phyloP scores from a whole-genome alignment of 2,113 vertebrate species.

The Theropithecus gelada region DNA sequence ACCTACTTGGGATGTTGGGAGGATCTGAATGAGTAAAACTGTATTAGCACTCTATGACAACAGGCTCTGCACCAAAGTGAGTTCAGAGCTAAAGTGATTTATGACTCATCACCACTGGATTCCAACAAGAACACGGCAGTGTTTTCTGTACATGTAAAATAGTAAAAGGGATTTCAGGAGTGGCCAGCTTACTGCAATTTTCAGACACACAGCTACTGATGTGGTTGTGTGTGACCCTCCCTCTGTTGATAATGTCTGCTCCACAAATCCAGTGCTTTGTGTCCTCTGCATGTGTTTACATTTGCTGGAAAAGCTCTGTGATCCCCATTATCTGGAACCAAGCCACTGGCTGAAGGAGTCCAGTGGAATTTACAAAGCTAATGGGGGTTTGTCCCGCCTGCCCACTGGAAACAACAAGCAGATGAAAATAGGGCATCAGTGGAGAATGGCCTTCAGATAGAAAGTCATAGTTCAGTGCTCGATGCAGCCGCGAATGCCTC shows the following conservation, averaged over 20 bases:
- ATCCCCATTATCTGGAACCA: not conserved
- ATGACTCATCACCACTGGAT: no score
- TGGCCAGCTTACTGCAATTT: no score
- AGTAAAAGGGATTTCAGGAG: not conserved
- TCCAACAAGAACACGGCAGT: not conserved
- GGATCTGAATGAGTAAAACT: not conserved
- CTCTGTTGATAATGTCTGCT: not conserved
- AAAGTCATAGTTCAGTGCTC: not conserved
- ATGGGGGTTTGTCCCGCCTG: not conserved
- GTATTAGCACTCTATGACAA: not conserved
- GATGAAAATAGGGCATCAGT: no score
- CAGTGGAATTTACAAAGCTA: not conserved
- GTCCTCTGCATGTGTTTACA: not conserved
- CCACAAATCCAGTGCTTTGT: not conserved
- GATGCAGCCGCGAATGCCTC: not conserved
- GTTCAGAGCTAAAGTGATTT: not conserved
- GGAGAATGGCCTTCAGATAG: not conserved
- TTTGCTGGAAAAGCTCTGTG: not conserved
- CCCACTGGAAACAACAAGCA: not conserved
- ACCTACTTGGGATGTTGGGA: not conserved
- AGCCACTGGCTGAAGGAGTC: not conserved
- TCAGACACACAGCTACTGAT: no score
- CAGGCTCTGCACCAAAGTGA: not conserved
- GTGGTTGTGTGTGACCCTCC: not conserved
- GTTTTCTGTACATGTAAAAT: not conserved